phyloP scores from a whole-genome alignment of 1,140 invertebrate genomes.

The Drosophila asahinai region DNA sequence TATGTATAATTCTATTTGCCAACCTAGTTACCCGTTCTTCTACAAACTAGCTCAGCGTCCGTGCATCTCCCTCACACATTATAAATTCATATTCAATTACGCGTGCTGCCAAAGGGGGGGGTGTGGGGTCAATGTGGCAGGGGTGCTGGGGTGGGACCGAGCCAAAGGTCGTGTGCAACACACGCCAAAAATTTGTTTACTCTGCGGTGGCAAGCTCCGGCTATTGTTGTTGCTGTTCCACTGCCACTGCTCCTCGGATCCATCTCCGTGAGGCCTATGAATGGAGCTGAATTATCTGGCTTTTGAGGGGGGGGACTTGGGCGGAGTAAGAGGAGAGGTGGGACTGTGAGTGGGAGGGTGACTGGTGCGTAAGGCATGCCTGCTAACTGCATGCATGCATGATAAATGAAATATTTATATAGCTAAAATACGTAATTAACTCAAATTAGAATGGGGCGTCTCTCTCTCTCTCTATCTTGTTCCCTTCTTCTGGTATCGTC shows the following conservation, averaged over 20 bases:
- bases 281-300: conserved; percentile 21
- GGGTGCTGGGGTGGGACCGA: background rate
- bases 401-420: conserved; percentile 83
- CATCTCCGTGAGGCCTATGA: conserved; percentile 23
- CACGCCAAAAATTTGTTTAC: conserved; percentile 60
- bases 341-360: background rate
- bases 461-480: background rate
- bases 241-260: conserved; percentile 15
- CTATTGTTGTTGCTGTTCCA: conserved; percentile 20
- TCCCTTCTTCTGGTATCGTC: background rate
- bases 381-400: conserved; percentile 60
- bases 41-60: conserved; percentile 34
- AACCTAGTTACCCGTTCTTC: conserved; percentile 30
- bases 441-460: conserved; percentile 66
- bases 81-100: conserved; percentile 84
- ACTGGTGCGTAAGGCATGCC: conserved; percentile 5
- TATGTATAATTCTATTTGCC: conserved; percentile 45
- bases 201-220: conserved; percentile 36
- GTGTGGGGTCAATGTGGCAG: background rate
- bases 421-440: conserved; percentile 83
- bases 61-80: conserved; percentile 49
- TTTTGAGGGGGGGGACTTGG: background rate
- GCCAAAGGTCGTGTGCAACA: conserved; percentile 54
- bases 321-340: no score
- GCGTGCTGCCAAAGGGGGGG: conserved; percentile 29